Percentiles rank a stretch among this genome's conserved stretches.
Evolutionary conservation across 2,888 invertebrate genomes (phyloP).

Genomic region (Drosophila putrida): DNA sequence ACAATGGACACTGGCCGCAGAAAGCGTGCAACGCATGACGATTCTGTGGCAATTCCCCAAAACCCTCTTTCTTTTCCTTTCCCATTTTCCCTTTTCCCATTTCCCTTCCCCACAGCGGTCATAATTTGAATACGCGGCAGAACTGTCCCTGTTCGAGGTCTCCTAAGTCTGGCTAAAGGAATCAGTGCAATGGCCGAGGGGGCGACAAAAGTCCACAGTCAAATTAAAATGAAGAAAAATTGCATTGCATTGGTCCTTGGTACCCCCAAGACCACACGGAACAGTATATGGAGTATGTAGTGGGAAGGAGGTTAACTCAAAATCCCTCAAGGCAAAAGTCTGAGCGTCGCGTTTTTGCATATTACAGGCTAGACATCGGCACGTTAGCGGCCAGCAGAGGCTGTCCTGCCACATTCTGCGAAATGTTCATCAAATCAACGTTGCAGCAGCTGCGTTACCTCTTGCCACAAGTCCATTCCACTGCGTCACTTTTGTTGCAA

Average conservation of each 20-base stretch:
- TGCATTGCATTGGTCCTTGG: constrained; percentile 55
- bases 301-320: constrained; percentile 23
- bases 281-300: background rate
- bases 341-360: constrained; percentile 70
- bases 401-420: constrained; percentile 51
- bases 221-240: constrained; percentile 80
- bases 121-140: constrained; percentile 66
- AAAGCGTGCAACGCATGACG: constrained; percentile 37
- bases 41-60: constrained; percentile 22
- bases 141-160: constrained; percentile 36
- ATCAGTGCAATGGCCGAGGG: constrained; percentile 65
- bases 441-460: constrained; percentile 68
- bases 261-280: background rate
- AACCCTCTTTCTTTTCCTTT: background rate
- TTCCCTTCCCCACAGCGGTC: constrained; percentile 22
- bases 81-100: too few relatives aligned
- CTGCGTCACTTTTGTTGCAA: constrained; percentile 71
- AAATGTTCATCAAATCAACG: constrained; percentile 80
- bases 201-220: constrained; percentile 34
- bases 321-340: constrained; percentile 76
- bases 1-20: constrained; percentile 59
- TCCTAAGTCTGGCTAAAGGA: constrained; percentile 35
- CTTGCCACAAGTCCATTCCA: constrained; percentile 21
- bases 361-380: constrained; percentile 70
- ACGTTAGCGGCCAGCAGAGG: constrained; percentile 62